Evolutionary conservation across 1,140 invertebrate species (phyloP).

Genomic region (Trichonephila clavata): DNA sequence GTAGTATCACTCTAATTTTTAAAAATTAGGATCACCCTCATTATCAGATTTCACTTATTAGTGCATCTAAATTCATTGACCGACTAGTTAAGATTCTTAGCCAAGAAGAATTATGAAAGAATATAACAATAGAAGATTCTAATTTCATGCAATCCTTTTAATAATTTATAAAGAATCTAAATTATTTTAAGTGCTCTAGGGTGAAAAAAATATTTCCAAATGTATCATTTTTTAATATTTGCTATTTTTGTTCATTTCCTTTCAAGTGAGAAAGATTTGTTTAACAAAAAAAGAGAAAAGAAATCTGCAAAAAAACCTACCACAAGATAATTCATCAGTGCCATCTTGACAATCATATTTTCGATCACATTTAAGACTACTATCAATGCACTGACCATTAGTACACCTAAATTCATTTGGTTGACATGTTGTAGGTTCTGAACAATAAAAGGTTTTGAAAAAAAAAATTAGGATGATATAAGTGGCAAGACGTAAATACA

Average conservation of each 20-base stretch:
- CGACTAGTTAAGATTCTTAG: slow-evolving; percentile 76
- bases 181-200: neutral
- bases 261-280: neutral
- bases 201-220: neutral
- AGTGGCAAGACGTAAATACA: neutral
- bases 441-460: neutral
- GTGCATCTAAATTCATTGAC: slow-evolving; percentile 82
- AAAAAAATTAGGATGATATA: neutral
- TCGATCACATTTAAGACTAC: slow-evolving; percentile 78
- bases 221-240: neutral
- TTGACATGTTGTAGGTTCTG: slow-evolving; percentile 77
- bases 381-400: slow-evolving; percentile 80
- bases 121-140: neutral
- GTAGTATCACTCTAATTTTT: slow-evolving; percentile 84
- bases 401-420: slow-evolving; percentile 81
- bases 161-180: too few species aligned
- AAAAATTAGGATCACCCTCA: slow-evolving; percentile 89
- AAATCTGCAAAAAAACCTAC: slow-evolving; percentile 79
- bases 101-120: neutral
- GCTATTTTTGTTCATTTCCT: neutral
- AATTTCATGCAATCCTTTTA: too few species aligned
- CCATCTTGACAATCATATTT: slow-evolving; percentile 81
- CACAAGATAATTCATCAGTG: slow-evolving; percentile 82
- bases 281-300: neutral
- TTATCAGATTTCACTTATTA: slow-evolving; percentile 80